phyloP scores from a whole-genome alignment of 2,888 invertebrate species.

The Pseudococcus jackbeardsleyi region DNA sequence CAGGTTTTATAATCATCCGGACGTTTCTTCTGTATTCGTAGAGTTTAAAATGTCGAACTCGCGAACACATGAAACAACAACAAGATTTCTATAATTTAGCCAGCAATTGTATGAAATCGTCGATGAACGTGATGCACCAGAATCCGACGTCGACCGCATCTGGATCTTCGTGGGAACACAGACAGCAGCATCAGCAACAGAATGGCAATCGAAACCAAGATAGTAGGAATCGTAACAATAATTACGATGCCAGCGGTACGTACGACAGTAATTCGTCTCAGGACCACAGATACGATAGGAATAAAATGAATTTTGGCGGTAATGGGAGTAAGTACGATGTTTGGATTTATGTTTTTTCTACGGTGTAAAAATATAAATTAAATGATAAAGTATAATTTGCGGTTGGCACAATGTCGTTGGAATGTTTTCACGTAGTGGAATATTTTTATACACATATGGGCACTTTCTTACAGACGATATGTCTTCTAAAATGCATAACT shows the following conservation, averaged over 20 bases:
- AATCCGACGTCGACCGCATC: slow-evolving; percentile 68
- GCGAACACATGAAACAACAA: slow-evolving; percentile 62
- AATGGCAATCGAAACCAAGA: not conserved
- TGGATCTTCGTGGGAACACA: slow-evolving; percentile 69
- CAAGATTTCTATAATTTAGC: slow-evolving; percentile 64
- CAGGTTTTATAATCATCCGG: too few species aligned
- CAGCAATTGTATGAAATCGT: slow-evolving; percentile 54
- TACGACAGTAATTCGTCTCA: slow-evolving; percentile 40
- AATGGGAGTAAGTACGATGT: not conserved
- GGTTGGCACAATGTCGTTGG: not conserved
- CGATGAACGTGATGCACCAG: slow-evolving; percentile 60
- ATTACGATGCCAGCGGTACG: slow-evolving; percentile 11
- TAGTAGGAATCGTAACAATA: slow-evolving; percentile 6
- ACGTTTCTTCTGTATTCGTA: not conserved
- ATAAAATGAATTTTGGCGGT: slow-evolving; percentile 42
- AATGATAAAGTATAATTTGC: not conserved
- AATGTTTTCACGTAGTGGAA: not conserved
- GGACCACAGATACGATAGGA: slow-evolving; percentile 50
- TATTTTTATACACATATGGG: not conserved
- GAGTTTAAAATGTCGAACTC: slow-evolving; percentile 61
- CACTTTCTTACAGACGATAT: slow-evolving; percentile 26
- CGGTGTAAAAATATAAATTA: not conserved
- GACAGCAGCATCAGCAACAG: slow-evolving; percentile 21
- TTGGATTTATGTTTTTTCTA: not conserved
- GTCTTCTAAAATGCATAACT: slow-evolving; percentile 14